Percentiles rank a stretch among this genome's conserved stretches.
phyloP scores from a whole-genome alignment of 2,888 invertebrate species.

The Tribolium freemani region DNA sequence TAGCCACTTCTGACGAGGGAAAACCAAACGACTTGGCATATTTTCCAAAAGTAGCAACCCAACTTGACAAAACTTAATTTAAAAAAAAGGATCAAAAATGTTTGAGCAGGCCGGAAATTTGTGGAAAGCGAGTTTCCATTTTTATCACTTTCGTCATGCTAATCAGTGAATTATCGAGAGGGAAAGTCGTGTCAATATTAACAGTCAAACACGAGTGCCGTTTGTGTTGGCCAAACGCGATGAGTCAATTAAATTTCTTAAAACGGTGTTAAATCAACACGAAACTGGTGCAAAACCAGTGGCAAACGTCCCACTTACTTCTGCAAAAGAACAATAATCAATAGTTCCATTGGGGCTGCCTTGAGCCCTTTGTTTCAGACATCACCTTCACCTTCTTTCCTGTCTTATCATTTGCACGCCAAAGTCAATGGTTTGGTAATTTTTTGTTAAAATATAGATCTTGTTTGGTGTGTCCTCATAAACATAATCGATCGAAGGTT shows the following conservation, averaged over 20 bases:
- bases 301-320: background rate
- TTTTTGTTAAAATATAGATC: slow-evolving; percentile 2
- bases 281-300: slow-evolving; percentile 10
- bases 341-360: background rate
- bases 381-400: background rate
- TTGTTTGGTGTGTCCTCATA: background rate
- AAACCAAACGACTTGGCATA: background rate
- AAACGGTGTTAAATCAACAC: slow-evolving; percentile 22
- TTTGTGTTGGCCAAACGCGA: no score
- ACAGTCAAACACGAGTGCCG: slow-evolving; percentile 4
- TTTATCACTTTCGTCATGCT: background rate
- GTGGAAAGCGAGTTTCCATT: background rate
- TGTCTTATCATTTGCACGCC: background rate
- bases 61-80: no score
- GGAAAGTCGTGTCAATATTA: slow-evolving; percentile 30
- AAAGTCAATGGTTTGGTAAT: background rate
- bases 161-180: slow-evolving; percentile 20
- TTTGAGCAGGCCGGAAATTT: background rate
- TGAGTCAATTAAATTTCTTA: slow-evolving; percentile 21
- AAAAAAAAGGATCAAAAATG: no score
- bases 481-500: background rate
- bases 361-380: slow-evolving; percentile 3
- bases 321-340: background rate
- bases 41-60: no score
- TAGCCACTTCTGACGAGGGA: no score